A percentile compares a stretch with the other conserved stretches of the same genome.
phyloP scores from a whole-genome alignment of 1,140 invertebrate species.

The Lasaia peninsularis region DNA sequence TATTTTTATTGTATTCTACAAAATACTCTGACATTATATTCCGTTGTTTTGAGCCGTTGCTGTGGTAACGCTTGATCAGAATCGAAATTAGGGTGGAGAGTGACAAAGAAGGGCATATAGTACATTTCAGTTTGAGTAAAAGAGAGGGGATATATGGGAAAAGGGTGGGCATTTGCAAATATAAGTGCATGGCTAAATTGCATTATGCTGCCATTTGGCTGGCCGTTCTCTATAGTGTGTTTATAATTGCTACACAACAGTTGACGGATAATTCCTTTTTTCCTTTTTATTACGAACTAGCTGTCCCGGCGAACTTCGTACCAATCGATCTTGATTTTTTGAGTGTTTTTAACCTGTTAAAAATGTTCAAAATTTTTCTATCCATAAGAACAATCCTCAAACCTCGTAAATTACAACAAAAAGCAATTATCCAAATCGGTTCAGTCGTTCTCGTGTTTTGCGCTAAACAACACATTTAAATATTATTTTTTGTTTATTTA shows the following conservation, averaged over 20 bases:
- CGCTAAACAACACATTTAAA: too few relatives aligned
- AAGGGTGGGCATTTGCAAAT: constrained; percentile 44
- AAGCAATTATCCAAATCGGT: too few relatives aligned
- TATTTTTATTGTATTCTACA: neutral
- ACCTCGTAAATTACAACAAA: too few relatives aligned
- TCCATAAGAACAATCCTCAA: too few relatives aligned
- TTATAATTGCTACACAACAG: neutral
- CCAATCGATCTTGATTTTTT: too few relatives aligned
- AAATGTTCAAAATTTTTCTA: too few relatives aligned
- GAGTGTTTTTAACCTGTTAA: too few relatives aligned
- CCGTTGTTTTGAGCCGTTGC: constrained; percentile 56
- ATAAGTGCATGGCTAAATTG: constrained; percentile 44
- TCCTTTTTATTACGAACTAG: too few relatives aligned
- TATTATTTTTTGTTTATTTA: too few relatives aligned
- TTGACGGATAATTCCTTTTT: too few relatives aligned
- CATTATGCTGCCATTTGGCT: constrained; percentile 39
- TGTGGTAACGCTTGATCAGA: constrained; percentile 56
- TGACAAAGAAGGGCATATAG: constrained; percentile 29
- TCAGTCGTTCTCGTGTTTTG: too few relatives aligned
- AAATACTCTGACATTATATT: constrained; percentile 19
- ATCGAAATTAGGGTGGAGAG: constrained; percentile 40
- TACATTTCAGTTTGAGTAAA: constrained; percentile 28
- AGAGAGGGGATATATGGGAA: constrained; percentile 34
- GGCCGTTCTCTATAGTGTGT: neutral
- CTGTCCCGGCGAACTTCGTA: too few relatives aligned